Percentiles rank a stretch among this genome's conserved stretches.
Conservation (phyloP, 2,888 invertebrate species). For the Tridacna crocea region DNA sequence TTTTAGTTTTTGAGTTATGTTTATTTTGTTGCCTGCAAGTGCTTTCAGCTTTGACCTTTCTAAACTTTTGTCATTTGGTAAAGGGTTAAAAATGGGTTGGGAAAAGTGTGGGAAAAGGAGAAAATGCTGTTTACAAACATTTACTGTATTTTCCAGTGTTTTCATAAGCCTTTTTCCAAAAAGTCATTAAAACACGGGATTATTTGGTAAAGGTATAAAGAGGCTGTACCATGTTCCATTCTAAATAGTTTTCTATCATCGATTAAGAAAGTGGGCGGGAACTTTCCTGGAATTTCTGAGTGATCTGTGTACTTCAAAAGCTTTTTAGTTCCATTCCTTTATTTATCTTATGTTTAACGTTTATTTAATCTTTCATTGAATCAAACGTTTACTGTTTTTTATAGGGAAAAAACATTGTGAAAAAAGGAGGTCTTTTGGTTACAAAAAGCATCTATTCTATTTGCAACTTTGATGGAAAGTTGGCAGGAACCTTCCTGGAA, state of each 20-base stretch:
- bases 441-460: no score
- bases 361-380: no score
- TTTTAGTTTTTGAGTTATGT: no score
- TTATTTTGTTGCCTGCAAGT: no score
- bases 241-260: not conserved
- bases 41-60: no score
- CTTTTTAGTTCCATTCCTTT: not conserved
- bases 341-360: not conserved
- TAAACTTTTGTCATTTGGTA: no score
- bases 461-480: no score
- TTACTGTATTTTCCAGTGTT: not conserved
- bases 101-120: not conserved
- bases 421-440: no score
- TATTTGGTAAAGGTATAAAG: not conserved
- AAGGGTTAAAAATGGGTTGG: not conserved
- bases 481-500: no score
- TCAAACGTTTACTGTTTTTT: no score
- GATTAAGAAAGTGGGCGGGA: slow-evolving; percentile 15
- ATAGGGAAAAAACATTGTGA: no score
- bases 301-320: slow-evolving; percentile 21
- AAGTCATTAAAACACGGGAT: not conserved
- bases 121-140: not conserved
- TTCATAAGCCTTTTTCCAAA: not conserved
- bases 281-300: slow-evolving; percentile 4
- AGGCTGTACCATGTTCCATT: not conserved